Evolutionary conservation across 2,888 invertebrate species (phyloP), one percentile per base, ranked within the genome.

Genomic region (Eupithecia inturbata): DNA sequence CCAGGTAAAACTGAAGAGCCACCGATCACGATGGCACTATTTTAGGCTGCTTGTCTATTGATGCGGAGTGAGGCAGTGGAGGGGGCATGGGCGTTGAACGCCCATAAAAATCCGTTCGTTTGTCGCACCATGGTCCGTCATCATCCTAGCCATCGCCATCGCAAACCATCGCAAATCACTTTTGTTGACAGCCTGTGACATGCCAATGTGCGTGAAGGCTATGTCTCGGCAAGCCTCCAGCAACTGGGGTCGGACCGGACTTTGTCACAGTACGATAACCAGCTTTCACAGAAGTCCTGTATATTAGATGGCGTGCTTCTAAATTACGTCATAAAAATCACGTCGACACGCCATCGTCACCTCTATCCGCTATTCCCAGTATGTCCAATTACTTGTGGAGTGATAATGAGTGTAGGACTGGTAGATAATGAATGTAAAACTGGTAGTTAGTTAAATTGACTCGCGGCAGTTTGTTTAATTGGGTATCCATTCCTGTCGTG

Each of bases 371-470:
- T 22, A 39, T 75, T 75, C 70, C 41, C 70, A n/a, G 72, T 68
- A 75, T 66, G 67, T 70, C 63, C 70, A 67, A 75, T 75, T 72
- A 72, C 41, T 64, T 36, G 60, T 66, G 68, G 28, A 41, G 72
- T 72, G 75, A 67, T 75, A 72, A 72, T 75, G 70, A 70, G 67
- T 70, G 64, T 57, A 64, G 70, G 57, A 26, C 57, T 57, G 57
- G 22, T 53, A 53, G 75, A 67, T 75, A 72, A 72, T 75, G 70
- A 57, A 57, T 57, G 57, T 64, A 64, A 64, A 64, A 33, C 33
- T 33, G 33, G 33, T 33, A 22, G 31, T 64, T 64, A 64, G 33
- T 33, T 36, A n/a, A 33, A 33, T 33, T 64, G 63, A 64, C 33
- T 57, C 57, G 26, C 49, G 33, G 33, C 63, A 36, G 31, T 64